phyloP scores from a whole-genome alignment of 2,797 vertebrate genomes.

The Peromyscus aztecus region DNA sequence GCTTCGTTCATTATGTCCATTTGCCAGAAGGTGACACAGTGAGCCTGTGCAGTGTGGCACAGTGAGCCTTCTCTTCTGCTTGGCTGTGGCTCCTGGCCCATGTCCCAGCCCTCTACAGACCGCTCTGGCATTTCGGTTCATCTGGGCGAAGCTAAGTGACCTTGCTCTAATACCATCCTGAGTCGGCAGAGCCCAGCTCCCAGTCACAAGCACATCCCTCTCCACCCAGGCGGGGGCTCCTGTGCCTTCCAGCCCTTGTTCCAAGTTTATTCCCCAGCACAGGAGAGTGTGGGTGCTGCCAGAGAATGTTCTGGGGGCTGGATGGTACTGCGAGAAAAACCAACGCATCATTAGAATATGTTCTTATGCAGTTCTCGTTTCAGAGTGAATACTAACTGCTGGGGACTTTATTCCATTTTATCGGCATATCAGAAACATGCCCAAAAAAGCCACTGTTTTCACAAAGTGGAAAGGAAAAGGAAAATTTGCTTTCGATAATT shows the following conservation, averaged over 20 bases:
- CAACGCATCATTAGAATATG: slow-evolving; percentile 58
- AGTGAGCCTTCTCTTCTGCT: neutral
- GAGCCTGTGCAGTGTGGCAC: neutral
- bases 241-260: slow-evolving; percentile 7
- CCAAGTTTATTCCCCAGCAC: slow-evolving; percentile 58
- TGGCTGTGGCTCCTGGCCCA: slow-evolving; percentile 32
- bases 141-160: neutral
- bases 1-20: slow-evolving; percentile 38
- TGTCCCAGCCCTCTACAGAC: slow-evolving; percentile 4
- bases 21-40: slow-evolving; percentile 68
- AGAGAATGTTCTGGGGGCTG: slow-evolving; percentile 71
- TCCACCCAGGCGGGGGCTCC: neutral
- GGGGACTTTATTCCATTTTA: slow-evolving; percentile 11
- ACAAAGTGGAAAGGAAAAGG: neutral
- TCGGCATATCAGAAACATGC: neutral
- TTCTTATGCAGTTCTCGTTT: slow-evolving; percentile 64
- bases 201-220: neutral
- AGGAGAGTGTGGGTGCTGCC: slow-evolving; percentile 69
- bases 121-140: slow-evolving; percentile 28
- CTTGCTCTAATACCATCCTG: neutral
- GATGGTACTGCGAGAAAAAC: slow-evolving; percentile 69
- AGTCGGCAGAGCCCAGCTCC: neutral
- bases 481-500: slow-evolving; percentile 29
- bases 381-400: neutral
- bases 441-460: neutral